Conservation (phyloP, 2,113 vertebrate species). For the Diadophis punctatus region DNA sequence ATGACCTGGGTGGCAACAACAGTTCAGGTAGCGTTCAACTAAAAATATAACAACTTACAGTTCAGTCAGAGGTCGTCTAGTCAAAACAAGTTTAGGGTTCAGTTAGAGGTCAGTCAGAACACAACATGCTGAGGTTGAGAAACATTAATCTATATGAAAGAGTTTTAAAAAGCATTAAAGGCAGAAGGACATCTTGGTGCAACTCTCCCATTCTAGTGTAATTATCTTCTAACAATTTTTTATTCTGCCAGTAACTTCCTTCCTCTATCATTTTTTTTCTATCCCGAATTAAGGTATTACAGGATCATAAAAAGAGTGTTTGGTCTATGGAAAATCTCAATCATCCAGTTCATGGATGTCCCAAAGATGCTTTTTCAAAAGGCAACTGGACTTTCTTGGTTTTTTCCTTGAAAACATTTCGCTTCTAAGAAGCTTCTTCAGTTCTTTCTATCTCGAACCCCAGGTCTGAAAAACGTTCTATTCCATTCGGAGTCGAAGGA, state of each 20-base stretch:
- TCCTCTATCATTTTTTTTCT: not conserved
- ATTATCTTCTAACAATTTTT: not conserved
- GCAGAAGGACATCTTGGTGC: not conserved
- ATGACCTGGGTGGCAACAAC: no score
- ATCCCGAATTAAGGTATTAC: not conserved
- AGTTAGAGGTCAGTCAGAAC: no score
- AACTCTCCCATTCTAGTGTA: not conserved
- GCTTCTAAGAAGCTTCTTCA: not conserved
- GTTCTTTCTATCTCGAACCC: not conserved
- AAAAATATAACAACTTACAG: no score
- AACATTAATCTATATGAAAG: not conserved
- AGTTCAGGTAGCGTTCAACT: no score
- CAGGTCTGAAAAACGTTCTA: not conserved
- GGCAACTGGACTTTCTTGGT: not conserved
- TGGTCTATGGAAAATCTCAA: not conserved
- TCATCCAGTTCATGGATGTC: not conserved
- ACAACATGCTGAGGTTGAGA: not conserved
- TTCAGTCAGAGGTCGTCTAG: no score
- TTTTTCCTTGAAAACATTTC: not conserved
- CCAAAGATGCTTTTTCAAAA: not conserved
- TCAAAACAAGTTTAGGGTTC: no score
- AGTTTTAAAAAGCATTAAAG: not conserved
- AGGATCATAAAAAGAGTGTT: not conserved
- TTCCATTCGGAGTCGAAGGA: not conserved
- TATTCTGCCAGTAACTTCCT: not conserved